A percentile compares a stretch with the other conserved stretches of the same genome.
Conservation (phyloP, 2,113 vertebrate species). For the Bungarus multicinctus region DNA sequence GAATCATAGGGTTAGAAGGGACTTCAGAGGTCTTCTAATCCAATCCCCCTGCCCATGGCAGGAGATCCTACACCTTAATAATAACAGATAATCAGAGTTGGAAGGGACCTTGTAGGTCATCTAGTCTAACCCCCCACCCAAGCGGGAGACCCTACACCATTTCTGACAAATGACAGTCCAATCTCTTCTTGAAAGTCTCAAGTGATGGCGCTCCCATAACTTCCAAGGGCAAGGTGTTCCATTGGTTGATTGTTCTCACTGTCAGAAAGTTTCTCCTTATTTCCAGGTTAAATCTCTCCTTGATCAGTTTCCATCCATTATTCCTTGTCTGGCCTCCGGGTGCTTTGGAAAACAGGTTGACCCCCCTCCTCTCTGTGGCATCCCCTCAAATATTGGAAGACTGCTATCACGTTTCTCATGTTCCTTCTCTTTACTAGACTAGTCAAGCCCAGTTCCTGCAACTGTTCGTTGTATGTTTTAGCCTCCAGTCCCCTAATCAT, state of each 20-base stretch:
- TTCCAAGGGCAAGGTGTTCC: background rate
- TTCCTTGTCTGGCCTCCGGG: background rate
- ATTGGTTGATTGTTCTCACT: background rate
- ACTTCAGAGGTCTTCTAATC: background rate
- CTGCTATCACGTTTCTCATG: no score
- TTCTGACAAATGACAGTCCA: background rate
- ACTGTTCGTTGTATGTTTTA: no score
- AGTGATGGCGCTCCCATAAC: background rate
- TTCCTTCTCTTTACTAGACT: no score
- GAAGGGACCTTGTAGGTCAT: background rate
- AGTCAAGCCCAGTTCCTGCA: no score
- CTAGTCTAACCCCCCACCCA: background rate
- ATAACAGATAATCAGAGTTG: background rate
- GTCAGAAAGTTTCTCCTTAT: background rate
- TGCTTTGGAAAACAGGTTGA: no score
- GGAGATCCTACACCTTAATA: background rate
- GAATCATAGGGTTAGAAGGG: background rate
- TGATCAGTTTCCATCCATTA: background rate
- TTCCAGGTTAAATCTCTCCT: background rate
- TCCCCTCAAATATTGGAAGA: no score
- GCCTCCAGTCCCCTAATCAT: no score
- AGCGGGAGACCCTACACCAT: background rate
- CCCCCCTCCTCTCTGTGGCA: no score
- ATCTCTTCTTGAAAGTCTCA: background rate
- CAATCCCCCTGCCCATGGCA: background rate